These are phyloP conservation scores for Uropsilus gracilis DNA, from an alignment of 2,113 vertebrate genomes.

Conservation along the genomic window DNA sequence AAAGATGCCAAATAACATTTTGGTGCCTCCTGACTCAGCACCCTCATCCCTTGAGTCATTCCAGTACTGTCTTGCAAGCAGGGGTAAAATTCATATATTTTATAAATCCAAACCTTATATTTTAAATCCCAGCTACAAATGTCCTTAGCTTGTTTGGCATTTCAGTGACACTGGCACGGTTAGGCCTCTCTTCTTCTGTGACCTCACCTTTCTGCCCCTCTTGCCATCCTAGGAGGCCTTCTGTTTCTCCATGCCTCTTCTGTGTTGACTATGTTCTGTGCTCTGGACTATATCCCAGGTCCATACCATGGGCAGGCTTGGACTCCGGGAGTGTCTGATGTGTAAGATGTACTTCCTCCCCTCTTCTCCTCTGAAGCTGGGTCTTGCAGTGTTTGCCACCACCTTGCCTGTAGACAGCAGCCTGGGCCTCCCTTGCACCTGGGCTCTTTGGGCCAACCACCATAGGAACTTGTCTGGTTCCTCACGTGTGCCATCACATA, in stretches of 20 bases:
- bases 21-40: background rate
- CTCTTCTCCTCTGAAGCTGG: background rate
- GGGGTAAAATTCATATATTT: background rate
- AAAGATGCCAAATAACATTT: too few relatives aligned
- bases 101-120: background rate
- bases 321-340: background rate
- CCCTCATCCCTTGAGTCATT: background rate
- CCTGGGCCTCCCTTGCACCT: background rate
- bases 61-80: background rate
- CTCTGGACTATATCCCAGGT: background rate
- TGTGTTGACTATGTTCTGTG: rapidly evolving
- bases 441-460: rapidly evolving
- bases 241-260: background rate
- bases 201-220: background rate
- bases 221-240: background rate
- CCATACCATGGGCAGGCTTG: background rate
- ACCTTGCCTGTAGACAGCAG: background rate
- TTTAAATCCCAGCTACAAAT: background rate
- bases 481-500: rapidly evolving
- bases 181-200: background rate
- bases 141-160: background rate
- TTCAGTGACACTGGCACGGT: background rate
- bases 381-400: background rate
- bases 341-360: background rate
- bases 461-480: background rate